Conservation (phyloP, 1,140 invertebrate genomes). For the Cotesia vestalis region DNA sequence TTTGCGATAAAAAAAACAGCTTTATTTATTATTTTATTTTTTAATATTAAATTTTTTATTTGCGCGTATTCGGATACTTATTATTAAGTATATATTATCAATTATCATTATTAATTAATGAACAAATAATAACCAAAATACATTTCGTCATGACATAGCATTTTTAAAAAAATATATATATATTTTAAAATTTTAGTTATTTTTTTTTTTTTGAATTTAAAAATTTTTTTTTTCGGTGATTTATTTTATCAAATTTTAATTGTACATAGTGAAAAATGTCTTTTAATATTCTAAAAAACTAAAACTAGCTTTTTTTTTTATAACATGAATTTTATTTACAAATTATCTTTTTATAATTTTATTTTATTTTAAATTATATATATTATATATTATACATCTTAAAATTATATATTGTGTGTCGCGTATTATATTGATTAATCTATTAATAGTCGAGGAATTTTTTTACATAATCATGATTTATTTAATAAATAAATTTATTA, state of each 20-base stretch:
- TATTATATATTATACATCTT: no score
- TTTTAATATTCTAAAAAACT: no score
- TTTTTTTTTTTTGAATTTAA: background rate
- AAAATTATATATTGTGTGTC: no score
- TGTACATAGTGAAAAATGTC: background rate
- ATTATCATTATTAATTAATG: background rate
- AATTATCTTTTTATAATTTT: no score
- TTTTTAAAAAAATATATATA: background rate
- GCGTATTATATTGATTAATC: no score
- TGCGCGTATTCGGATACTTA: background rate
- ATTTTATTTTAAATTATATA: no score
- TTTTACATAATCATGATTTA: conserved; percentile 22
- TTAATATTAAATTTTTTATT: no score
- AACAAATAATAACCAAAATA: no score
- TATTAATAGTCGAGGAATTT: no score
- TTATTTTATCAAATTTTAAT: background rate
- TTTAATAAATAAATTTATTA: conserved; percentile 23
- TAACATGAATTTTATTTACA: no score
- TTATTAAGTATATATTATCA: conserved; percentile 1
- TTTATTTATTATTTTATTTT: conserved; percentile 16
- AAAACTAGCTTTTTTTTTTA: no score
- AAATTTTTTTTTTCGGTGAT: conserved; percentile 13
- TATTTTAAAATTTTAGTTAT: background rate
- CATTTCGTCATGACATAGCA: background rate
- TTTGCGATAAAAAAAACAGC: conserved; percentile 8